phyloP scores from a whole-genome alignment of 2,888 invertebrate species.

The Cordylochernes scorpioides region DNA sequence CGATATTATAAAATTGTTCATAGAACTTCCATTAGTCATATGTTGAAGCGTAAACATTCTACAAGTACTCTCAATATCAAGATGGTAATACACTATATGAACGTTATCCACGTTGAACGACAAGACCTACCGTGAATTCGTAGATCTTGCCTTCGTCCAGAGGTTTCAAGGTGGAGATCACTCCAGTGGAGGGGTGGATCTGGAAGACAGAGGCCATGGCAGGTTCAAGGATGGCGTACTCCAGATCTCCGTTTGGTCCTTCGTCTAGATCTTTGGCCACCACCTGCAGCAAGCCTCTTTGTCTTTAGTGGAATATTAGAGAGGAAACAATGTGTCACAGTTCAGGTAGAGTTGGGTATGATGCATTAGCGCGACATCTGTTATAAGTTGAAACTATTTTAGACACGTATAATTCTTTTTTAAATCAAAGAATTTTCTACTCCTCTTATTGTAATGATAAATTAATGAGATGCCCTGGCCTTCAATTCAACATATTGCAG shows the following conservation, averaged over 20 bases:
- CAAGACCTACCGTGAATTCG: conserved; percentile 33
- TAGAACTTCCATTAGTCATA: too few species aligned
- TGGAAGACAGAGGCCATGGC: conserved; percentile 50
- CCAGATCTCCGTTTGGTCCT: conserved; percentile 17
- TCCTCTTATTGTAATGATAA: too few species aligned
- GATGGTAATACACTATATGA: not conserved
- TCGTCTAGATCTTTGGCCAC: conserved; percentile 18
- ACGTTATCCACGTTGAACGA: conserved; percentile 1
- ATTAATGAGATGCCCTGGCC: too few species aligned
- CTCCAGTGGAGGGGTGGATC: conserved; percentile 52
- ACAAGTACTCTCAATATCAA: not conserved
- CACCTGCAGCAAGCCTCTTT: conserved; percentile 8
- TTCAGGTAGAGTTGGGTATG: too few species aligned
- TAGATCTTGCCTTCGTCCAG: conserved; percentile 40
- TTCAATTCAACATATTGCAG: too few species aligned
- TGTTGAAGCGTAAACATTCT: too few species aligned
- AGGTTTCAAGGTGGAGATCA: conserved; percentile 44
- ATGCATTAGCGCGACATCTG: too few species aligned
- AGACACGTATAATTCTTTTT: too few species aligned
- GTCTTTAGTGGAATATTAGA: not conserved
- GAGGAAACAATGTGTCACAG: too few species aligned
- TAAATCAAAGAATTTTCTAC: too few species aligned
- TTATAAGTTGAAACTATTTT: too few species aligned
- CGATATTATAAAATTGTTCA: too few species aligned
- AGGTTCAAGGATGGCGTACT: conserved; percentile 25